Conservation (phyloP, 92 coral and sea anemone genomes). For the Phenganax marumi region DNA sequence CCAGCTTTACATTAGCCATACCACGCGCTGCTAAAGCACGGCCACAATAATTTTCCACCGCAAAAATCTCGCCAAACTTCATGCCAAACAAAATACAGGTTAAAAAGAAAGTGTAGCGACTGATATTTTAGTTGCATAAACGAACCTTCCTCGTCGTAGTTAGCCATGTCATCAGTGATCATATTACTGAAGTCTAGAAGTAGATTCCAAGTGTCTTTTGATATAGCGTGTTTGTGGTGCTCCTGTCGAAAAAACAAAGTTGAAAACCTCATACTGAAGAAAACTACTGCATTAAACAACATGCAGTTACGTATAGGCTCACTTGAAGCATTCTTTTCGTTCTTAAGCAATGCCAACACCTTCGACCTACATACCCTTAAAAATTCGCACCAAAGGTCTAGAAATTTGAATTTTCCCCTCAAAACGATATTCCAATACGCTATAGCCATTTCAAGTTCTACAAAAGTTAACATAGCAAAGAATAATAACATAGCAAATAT, state of each 20-base stretch:
- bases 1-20: too few relatives aligned
- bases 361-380: slow-evolving; percentile 64
- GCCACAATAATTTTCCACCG: too few relatives aligned
- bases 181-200: slow-evolving; percentile 95
- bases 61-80: too few relatives aligned
- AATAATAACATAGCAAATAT: neutral
- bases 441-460: slow-evolving; percentile 96
- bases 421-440: slow-evolving; percentile 94
- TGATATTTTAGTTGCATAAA: neutral
- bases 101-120: too few relatives aligned
- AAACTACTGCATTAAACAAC: neutral
- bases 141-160: slow-evolving; percentile 96
- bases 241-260: slow-evolving; percentile 51
- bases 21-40: too few relatives aligned
- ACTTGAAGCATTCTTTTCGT: too few relatives aligned
- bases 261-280: neutral
- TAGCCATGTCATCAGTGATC: slow-evolving; percentile 97
- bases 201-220: slow-evolving; percentile 98
- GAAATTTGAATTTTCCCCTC: slow-evolving; percentile 83
- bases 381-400: slow-evolving; percentile 94
- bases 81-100: too few relatives aligned
- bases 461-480: neutral
- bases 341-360: too few relatives aligned
- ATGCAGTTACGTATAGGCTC: too few relatives aligned
- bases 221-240: slow-evolving; percentile 96